Evolutionary conservation across 2,113 vertebrate species (phyloP).

Genomic region (Oostethus manadensis): DNA sequence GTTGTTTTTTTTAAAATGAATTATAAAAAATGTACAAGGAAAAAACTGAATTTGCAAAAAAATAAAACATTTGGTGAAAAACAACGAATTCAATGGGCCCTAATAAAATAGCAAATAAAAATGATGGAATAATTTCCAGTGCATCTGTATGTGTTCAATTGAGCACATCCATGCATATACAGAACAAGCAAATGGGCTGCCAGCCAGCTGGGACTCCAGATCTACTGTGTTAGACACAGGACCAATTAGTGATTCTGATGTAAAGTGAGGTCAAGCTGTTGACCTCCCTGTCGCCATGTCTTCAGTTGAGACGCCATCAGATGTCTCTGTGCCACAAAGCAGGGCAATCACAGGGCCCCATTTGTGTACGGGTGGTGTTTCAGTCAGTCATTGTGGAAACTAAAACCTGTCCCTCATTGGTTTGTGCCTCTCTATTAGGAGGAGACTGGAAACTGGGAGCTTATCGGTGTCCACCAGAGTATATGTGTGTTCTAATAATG

Average conservation of each 20-base stretch:
- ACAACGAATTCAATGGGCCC: too few relatives aligned
- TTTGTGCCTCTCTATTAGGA: slow-evolving; percentile 57
- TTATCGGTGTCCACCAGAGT: slow-evolving; percentile 65
- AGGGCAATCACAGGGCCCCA: slow-evolving; percentile 13
- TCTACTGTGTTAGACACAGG: slow-evolving; percentile 19
- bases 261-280: slow-evolving; percentile 53
- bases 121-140: too few relatives aligned
- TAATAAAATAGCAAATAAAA: too few relatives aligned
- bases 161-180: slow-evolving; percentile 5
- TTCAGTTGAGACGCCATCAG: slow-evolving; percentile 25
- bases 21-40: too few relatives aligned
- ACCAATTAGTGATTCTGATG: slow-evolving; percentile 52
- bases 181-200: neutral
- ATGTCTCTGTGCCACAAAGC: slow-evolving; percentile 15
- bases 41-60: too few relatives aligned
- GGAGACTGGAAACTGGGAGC: slow-evolving; percentile 55
- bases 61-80: too few relatives aligned
- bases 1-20: too few relatives aligned
- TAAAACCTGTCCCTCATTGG: slow-evolving; percentile 45
- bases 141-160: neutral
- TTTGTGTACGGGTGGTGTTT: slow-evolving; percentile 12
- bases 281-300: slow-evolving; percentile 39
- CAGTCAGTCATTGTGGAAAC: slow-evolving; percentile 35
- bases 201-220: slow-evolving; percentile 10
- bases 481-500: slow-evolving; percentile 12